A percentile compares a stretch with the other conserved stretches of the same genome.
phyloP scores from a whole-genome alignment of 2,113 vertebrate species.

The Lagenorhynchus albirostris region DNA sequence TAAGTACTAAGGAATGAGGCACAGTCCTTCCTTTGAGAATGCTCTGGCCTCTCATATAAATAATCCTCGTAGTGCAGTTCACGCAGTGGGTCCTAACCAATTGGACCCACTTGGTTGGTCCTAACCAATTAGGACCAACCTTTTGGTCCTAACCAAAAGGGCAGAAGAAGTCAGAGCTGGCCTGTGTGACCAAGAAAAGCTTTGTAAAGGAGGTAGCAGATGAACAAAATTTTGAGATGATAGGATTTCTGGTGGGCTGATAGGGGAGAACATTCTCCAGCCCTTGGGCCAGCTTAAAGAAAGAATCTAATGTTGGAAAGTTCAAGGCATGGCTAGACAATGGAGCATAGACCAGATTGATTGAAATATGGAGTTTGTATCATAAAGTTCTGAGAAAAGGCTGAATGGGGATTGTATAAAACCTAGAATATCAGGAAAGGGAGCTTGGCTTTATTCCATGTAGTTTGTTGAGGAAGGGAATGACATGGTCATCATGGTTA shows the following conservation, averaged over 20 bases:
- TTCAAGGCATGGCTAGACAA: not conserved
- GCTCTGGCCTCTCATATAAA: not conserved
- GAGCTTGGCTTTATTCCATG: not conserved
- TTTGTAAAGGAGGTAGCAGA: not conserved
- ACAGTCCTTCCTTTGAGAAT: not conserved
- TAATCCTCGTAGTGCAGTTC: not conserved
- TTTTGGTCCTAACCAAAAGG: no score
- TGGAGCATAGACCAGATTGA: not conserved
- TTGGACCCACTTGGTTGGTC: no score
- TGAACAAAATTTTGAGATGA: constrained; percentile 26
- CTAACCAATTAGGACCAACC: no score
- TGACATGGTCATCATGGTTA: not conserved
- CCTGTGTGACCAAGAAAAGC: not conserved
- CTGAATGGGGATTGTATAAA: not conserved
- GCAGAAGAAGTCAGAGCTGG: not conserved
- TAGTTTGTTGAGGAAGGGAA: constrained; percentile 6
- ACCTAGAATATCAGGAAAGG: not conserved
- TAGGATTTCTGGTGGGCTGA: not conserved
- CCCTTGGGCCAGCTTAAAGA: not conserved
- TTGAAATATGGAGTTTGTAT: not conserved
- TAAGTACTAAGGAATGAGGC: not conserved
- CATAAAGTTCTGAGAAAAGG: not conserved
- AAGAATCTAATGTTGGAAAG: not conserved
- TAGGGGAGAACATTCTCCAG: not conserved
- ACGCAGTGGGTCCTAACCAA: not conserved